Conservation (phyloP, 2,888 invertebrate species). For the Allolobophora icterica region DNA sequence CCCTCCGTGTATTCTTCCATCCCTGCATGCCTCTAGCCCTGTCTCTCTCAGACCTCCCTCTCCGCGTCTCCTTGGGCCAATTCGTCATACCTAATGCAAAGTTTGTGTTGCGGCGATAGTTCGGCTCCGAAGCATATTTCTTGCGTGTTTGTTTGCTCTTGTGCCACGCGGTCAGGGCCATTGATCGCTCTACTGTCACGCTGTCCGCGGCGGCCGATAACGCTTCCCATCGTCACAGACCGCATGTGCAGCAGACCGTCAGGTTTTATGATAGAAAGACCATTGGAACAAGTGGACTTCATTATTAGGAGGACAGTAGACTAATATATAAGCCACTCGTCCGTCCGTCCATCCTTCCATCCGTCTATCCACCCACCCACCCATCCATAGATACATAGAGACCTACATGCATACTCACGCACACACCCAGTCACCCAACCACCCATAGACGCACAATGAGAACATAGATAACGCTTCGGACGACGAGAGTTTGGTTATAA, state of each 20-base stretch:
- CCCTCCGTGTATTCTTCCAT: neutral
- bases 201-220: slow-evolving; percentile 2
- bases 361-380: neutral
- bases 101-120: slow-evolving; percentile 10
- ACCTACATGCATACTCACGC: neutral
- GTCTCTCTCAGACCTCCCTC: neutral
- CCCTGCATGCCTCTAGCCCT: neutral
- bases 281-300: slow-evolving; percentile 17
- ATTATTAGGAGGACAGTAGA: neutral
- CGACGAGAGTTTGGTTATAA: neutral
- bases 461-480: neutral
- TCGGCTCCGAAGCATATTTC: neutral
- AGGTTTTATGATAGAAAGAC: neutral
- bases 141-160: neutral
- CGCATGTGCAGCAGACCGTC: neutral
- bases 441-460: neutral
- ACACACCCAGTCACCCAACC: neutral
- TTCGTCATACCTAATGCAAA: slow-evolving; percentile 11
- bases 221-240: slow-evolving; percentile 10
- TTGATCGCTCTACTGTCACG: slow-evolving; percentile 11
- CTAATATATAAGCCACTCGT: neutral
- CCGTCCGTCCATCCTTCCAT: neutral
- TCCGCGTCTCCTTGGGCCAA: neutral
- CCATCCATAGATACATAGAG: neutral
- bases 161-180: slow-evolving; percentile 11